Conservation (phyloP, 2,888 invertebrate species). For the Drosophila ustulata region DNA sequence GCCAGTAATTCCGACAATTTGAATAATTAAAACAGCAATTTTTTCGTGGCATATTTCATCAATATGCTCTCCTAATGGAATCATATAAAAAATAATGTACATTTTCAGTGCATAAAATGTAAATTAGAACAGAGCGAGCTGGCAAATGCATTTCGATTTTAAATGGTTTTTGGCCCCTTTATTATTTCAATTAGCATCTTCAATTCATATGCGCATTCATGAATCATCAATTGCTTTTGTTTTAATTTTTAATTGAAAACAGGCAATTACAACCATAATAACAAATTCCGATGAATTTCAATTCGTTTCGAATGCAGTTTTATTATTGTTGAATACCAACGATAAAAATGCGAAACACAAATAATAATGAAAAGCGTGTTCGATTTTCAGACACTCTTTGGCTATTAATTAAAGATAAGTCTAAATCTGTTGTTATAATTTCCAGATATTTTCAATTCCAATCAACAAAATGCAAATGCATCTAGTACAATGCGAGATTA, state of each 20-base stretch:
- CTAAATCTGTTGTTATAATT: too few species aligned
- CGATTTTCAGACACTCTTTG: too few species aligned
- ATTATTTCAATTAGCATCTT: constrained; percentile 26
- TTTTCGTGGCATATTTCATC: neutral
- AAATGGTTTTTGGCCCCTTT: neutral
- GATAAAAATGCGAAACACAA: too few species aligned
- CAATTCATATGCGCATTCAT: constrained; percentile 25
- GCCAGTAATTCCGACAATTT: neutral
- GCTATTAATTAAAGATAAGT: too few species aligned
- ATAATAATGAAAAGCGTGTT: too few species aligned
- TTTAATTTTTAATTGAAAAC: constrained; percentile 28
- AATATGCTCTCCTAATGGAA: constrained; percentile 1
- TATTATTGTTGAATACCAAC: too few species aligned
- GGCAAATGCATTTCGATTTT: neutral
- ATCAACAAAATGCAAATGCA: neutral
- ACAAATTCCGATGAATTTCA: constrained; percentile 15
- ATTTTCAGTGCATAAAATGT: constrained; percentile 5
- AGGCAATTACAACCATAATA: neutral
- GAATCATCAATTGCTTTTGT: constrained; percentile 9
- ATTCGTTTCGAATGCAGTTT: too few species aligned
- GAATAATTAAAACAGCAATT: neutral
- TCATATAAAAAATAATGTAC: neutral
- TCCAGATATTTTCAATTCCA: too few species aligned
- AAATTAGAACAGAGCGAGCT: neutral
- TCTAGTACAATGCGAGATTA: neutral